These are phyloP conservation scores for Furcifer pardalis DNA, from an alignment of 2,797 vertebrate species.

Conservation along the genomic window DNA sequence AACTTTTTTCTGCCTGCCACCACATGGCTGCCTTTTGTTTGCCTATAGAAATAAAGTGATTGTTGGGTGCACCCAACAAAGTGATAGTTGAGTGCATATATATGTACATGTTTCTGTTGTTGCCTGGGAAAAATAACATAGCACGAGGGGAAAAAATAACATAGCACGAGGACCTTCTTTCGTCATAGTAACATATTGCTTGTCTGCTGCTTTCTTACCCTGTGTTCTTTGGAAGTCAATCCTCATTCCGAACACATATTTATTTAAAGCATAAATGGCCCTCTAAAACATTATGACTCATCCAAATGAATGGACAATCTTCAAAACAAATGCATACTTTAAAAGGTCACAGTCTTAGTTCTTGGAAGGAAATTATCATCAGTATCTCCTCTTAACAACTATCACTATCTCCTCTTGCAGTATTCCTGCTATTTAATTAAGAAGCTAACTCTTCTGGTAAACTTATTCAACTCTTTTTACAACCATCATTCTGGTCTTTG, in stretches of 20 bases:
- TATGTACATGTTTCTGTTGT: no score
- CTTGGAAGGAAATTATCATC: neutral
- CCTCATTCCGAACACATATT: slow-evolving; percentile 6
- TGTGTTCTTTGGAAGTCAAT: neutral
- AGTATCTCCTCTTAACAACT: neutral
- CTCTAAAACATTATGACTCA: slow-evolving; percentile 22
- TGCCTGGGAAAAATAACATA: no score
- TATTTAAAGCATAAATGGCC: neutral
- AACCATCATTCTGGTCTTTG: neutral
- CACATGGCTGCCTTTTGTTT: no score
- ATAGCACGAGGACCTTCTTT: no score
- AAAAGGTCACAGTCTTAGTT: slow-evolving; percentile 24
- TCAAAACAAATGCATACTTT: slow-evolving; percentile 17
- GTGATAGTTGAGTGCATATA: no score
- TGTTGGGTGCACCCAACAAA: no score
- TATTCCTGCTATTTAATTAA: neutral
- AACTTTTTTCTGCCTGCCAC: no score
- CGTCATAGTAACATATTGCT: neutral
- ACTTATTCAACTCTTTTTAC: neutral
- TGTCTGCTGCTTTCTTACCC: neutral
- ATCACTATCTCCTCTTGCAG: neutral
- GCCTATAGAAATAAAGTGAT: no score
- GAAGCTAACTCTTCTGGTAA: neutral
- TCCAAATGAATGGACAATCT: neutral
- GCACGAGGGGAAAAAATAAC: no score